Percentiles rank a stretch among this genome's conserved stretches.
These are phyloP conservation scores for Euura saliciscinereae DNA, from an alignment of 1,140 invertebrate species.

Conservation along the genomic window DNA sequence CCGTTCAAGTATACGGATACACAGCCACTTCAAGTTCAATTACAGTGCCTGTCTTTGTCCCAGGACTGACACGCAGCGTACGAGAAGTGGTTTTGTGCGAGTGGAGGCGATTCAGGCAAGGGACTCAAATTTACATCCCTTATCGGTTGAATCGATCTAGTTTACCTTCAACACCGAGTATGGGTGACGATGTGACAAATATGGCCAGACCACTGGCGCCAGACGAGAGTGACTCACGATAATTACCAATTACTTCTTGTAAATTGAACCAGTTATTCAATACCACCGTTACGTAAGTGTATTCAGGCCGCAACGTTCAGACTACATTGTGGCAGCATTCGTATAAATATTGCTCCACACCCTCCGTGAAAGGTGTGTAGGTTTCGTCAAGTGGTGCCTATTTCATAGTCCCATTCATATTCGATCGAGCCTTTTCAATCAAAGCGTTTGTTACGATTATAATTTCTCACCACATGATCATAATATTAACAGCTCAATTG, in stretches of 20 bases:
- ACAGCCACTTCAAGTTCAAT: slow-evolving; percentile 5
- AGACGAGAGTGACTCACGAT: neutral
- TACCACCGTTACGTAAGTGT: neutral
- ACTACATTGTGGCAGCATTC: too few relatives aligned
- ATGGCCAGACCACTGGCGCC: slow-evolving; percentile 1
- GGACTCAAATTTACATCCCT: neutral
- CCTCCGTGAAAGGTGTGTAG: too few relatives aligned
- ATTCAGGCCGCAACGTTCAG: too few relatives aligned
- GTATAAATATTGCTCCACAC: too few relatives aligned
- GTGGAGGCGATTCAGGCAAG: neutral
- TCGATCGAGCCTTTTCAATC: too few relatives aligned
- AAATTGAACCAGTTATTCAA: slow-evolving; percentile 1
- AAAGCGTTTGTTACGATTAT: too few relatives aligned
- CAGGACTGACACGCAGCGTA: neutral
- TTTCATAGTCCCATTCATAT: too few relatives aligned
- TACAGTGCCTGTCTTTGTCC: neutral
- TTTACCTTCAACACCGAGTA: neutral
- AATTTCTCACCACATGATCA: too few relatives aligned
- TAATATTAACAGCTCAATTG: too few relatives aligned
- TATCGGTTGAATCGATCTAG: neutral
- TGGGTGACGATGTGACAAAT: neutral
- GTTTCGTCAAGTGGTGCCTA: too few relatives aligned
- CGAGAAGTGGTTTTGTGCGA: neutral
- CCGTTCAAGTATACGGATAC: neutral
- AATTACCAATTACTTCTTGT: neutral